Evolutionary conservation across 2,113 vertebrate species (phyloP).

Genomic region (Entomyzon cyanotis): DNA sequence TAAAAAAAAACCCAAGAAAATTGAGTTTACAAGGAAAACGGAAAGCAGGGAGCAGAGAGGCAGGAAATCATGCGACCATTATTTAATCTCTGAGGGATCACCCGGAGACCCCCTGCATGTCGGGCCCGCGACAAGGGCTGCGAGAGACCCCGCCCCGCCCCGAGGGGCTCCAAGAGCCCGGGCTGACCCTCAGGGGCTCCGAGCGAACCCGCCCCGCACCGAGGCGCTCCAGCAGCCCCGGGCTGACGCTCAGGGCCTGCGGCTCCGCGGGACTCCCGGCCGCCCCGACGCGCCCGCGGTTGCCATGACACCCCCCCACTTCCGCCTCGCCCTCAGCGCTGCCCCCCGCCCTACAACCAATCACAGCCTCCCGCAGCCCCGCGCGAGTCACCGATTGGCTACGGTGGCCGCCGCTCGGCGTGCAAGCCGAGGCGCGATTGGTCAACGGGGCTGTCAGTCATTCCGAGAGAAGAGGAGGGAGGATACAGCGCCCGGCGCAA

Average conservation of each 20-base stretch:
- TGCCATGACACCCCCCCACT: conserved; percentile 7
- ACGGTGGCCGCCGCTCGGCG: accelerated
- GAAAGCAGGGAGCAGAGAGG: neutral
- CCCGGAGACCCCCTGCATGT: neutral
- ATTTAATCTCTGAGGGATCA: accelerated
- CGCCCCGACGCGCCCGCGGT: neutral
- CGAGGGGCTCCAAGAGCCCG: too few species aligned
- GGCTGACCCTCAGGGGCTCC: too few species aligned
- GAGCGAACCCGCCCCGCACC: too few species aligned
- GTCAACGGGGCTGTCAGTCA: accelerated
- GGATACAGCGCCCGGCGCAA: neutral
- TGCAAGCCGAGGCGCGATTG: neutral
- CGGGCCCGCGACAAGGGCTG: neutral
- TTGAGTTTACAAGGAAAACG: neutral
- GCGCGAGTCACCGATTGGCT: accelerated
- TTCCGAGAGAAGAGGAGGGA: accelerated
- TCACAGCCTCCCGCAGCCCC: accelerated
- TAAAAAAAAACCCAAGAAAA: accelerated
- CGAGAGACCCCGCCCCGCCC: too few species aligned
- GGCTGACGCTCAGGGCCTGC: neutral
- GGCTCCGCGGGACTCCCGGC: neutral
- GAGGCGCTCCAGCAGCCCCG: too few species aligned
- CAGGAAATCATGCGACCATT: neutral
- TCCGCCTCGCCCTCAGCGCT: neutral
- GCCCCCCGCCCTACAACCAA: neutral